These are phyloP conservation scores for Chiridota heheva DNA, from an alignment of 35 echinoderm and acorn worm species.

Conservation along the genomic window DNA sequence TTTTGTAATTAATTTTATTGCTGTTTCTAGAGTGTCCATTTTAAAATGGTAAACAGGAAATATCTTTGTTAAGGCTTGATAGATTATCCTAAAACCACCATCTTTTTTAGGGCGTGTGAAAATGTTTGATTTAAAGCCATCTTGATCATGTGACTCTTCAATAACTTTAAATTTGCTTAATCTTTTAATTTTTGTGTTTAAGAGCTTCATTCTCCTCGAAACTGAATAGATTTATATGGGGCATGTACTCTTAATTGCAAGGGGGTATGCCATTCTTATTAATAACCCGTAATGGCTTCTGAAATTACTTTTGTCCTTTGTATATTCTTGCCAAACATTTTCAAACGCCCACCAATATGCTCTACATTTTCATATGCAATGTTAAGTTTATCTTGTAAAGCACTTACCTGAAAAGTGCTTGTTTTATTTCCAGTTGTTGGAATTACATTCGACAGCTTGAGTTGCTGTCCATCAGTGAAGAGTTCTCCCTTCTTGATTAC, in stretches of 20 bases:
- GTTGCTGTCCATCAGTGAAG: neutral
- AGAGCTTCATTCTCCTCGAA: neutral
- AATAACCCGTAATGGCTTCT: neutral
- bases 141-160: constrained; percentile 46
- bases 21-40: constrained; percentile 71
- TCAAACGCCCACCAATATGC: constrained; percentile 28
- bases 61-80: constrained; percentile 61
- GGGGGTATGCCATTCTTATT: constrained; percentile 46
- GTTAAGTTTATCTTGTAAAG: constrained; percentile 9
- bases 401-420: constrained; percentile 29
- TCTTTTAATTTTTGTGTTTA: neutral
- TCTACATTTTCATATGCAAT: neutral
- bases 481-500: neutral
- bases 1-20: constrained; percentile 32
- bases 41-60: constrained; percentile 71
- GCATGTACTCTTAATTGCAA: neutral
- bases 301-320: constrained; percentile 28
- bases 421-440: neutral
- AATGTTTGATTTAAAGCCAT: constrained; percentile 63
- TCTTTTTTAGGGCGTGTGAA: constrained; percentile 69
- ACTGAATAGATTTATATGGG: constrained; percentile 9
- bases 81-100: constrained; percentile 63
- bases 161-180: constrained; percentile 51
- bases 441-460: neutral
- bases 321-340: constrained; percentile 18